These are phyloP conservation scores for Saccostrea echinata DNA, from an alignment of 1,140 invertebrate genomes.

Conservation along the genomic window DNA sequence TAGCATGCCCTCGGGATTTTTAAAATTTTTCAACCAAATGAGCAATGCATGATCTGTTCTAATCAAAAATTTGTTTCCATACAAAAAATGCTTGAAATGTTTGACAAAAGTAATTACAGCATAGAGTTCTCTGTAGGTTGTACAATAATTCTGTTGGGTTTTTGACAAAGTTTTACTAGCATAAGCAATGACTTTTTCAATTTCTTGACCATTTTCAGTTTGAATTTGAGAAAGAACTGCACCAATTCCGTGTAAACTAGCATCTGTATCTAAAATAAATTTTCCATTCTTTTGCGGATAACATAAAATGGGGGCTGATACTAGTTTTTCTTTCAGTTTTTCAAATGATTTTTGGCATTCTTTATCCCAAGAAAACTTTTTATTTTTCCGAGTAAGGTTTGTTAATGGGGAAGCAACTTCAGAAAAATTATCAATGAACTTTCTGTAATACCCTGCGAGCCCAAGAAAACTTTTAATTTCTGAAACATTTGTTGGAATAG, in stretches of 20 bases:
- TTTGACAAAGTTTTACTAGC: too few species aligned
- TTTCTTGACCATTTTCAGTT: too few species aligned
- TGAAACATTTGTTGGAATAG: conserved; percentile 9
- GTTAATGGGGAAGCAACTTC: conserved; percentile 5
- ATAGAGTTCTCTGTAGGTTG: conserved; percentile 56
- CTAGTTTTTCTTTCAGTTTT: conserved; percentile 52
- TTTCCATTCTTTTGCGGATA: too few species aligned
- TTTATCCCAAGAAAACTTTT: conserved; percentile 9
- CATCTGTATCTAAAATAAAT: too few species aligned
- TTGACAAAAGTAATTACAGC: conserved; percentile 49
- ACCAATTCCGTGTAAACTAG: too few species aligned
- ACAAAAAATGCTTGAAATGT: conserved; percentile 57
- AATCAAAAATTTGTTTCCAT: conserved; percentile 55
- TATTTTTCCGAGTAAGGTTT: conserved; percentile 2
- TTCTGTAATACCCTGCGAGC: conserved; percentile 38
- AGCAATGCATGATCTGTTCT: conserved; percentile 63
- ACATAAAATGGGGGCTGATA: too few species aligned
- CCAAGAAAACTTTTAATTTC: conserved; percentile 7
- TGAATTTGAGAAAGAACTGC: too few species aligned
- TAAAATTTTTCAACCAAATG: conserved; percentile 57
- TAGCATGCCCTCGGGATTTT: too few species aligned
- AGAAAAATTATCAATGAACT: conserved; percentile 42
- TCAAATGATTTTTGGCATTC: conserved; percentile 59
- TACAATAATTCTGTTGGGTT: too few species aligned
- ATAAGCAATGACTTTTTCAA: conserved; percentile 50